Conservation (phyloP, 2,888 invertebrate genomes). For the Oxycera nigricornis region DNA sequence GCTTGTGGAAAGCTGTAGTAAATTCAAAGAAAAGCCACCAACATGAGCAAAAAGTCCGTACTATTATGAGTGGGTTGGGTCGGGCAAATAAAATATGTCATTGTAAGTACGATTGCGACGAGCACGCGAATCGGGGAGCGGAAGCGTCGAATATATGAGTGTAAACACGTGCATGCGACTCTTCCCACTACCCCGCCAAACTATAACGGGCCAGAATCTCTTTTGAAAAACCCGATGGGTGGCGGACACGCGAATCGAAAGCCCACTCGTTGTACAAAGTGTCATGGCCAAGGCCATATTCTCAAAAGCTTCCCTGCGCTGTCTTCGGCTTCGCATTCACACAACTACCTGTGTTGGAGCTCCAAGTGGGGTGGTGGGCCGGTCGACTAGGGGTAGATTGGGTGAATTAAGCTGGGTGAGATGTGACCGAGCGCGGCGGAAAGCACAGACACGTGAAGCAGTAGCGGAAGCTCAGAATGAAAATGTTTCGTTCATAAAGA, state of each 20-base stretch:
- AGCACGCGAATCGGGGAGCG: background rate
- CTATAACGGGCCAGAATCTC: constrained; percentile 7
- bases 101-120: background rate
- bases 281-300: constrained; percentile 46
- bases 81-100: background rate
- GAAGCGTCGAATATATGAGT: background rate
- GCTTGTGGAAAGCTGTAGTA: constrained; percentile 22
- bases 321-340: background rate
- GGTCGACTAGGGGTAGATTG: background rate
- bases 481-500: constrained; percentile 26
- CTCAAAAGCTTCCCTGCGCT: constrained; percentile 3
- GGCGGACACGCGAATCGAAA: constrained; percentile 35
- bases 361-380: background rate
- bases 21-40: constrained; percentile 33
- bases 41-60: constrained; percentile 18
- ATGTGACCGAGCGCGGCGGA: constrained; percentile 14
- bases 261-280: constrained; percentile 36
- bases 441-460: constrained; percentile 25
- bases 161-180: constrained; percentile 32
- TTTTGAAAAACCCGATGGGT: constrained; percentile 27
- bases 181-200: constrained; percentile 15
- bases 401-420: background rate
- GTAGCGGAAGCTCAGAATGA: constrained; percentile 29
- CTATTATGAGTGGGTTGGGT: constrained; percentile 4
- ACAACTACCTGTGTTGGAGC: background rate